Conservation (phyloP, 2,888 invertebrate species). For the Rhodophaea formosa region DNA sequence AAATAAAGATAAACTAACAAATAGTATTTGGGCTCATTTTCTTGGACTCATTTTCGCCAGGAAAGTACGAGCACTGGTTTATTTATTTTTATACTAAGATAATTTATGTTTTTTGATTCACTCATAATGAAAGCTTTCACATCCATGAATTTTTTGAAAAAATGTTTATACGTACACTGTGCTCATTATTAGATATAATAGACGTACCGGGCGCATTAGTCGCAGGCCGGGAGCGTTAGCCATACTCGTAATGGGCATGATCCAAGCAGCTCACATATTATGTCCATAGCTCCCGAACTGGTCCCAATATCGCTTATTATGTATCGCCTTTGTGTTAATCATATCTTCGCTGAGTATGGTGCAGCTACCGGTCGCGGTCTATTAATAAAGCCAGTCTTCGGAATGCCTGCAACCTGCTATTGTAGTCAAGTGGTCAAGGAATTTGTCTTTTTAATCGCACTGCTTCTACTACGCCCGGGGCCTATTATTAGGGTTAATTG, state of each 20-base stretch:
- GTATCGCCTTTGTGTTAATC: slow-evolving; percentile 78
- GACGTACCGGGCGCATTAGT: slow-evolving; percentile 41
- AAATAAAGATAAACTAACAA: no score
- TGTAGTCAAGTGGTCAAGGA: slow-evolving; percentile 74
- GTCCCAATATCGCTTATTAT: slow-evolving; percentile 78
- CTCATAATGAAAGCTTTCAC: no score
- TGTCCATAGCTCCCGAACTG: slow-evolving; percentile 67
- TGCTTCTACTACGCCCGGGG: slow-evolving; percentile 62
- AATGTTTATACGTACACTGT: no score
- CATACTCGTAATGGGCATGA: slow-evolving; percentile 66
- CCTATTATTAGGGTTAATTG: slow-evolving; percentile 81
- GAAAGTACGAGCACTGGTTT: no score
- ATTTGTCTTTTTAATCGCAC: slow-evolving; percentile 80
- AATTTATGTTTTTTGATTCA: no score
- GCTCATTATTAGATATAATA: no score
- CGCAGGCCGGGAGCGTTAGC: slow-evolving; percentile 45
- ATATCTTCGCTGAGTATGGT: slow-evolving; percentile 75
- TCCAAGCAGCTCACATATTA: slow-evolving; percentile 63
- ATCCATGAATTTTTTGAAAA: no score
- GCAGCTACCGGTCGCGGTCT: slow-evolving; percentile 75
- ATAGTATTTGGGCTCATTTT: no score
- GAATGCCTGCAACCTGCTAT: slow-evolving; percentile 75
- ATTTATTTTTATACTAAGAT: no score
- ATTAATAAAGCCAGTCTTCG: slow-evolving; percentile 70
- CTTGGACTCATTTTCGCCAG: no score